Percentiles rank a stretch among this genome's conserved stretches.
Conservation (phyloP, 1,140 invertebrate genomes). For the Papilio polytes region DNA sequence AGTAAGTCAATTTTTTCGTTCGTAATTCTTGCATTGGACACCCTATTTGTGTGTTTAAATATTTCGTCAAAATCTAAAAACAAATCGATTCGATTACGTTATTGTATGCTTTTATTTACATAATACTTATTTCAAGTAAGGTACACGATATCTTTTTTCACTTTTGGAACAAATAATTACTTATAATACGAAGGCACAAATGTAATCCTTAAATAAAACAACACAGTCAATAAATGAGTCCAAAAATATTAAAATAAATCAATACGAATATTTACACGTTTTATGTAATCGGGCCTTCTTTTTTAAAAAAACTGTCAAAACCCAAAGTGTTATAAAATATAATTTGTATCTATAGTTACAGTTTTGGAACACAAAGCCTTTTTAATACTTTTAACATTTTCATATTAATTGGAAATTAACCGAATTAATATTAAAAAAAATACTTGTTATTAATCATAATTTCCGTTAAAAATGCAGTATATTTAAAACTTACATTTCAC, state of each 20-base stretch:
- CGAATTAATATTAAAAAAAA: not conserved
- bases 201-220: conserved; percentile 28
- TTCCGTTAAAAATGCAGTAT: not conserved
- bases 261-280: not conserved
- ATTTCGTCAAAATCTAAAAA: too few species aligned
- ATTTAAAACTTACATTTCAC: not conserved
- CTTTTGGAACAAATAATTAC: conserved; percentile 39
- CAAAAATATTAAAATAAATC: conserved; percentile 24
- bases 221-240: conserved; percentile 6
- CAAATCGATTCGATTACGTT: too few species aligned
- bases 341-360: not conserved
- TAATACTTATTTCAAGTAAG: conserved; percentile 63
- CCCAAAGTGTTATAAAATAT: too few species aligned
- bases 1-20: too few species aligned
- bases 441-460: not conserved
- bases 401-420: not conserved
- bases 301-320: too few species aligned
- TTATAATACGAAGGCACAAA: conserved; percentile 34
- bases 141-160: conserved; percentile 66
- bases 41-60: too few species aligned
- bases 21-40: too few species aligned
- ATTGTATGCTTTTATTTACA: too few species aligned
- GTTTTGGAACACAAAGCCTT: not conserved
- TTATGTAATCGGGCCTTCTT: not conserved
- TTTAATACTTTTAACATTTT: conserved; percentile 6